Evolutionary conservation across 2,888 invertebrate species (phyloP).

Genomic region (Orthonychiurus folsomi): DNA sequence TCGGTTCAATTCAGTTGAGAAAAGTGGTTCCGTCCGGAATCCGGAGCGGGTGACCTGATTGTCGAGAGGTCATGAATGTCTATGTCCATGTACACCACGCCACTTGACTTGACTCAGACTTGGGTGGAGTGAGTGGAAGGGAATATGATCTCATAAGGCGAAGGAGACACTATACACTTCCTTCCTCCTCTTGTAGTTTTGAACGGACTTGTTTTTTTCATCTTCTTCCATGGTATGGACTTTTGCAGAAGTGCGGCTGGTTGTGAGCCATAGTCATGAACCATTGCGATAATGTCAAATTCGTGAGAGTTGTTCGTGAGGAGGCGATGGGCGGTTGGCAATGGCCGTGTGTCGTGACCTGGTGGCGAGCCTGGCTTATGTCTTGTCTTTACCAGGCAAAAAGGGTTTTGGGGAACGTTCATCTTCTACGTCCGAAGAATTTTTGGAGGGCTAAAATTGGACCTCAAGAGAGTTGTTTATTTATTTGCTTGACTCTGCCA

Average conservation of each 20-base stretch:
- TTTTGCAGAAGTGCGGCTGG: no score
- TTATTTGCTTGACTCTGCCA: not conserved
- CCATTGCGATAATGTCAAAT: constrained; percentile 15
- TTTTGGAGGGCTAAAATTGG: not conserved
- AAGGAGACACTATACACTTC: not conserved
- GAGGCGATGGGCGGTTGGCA: constrained; percentile 6
- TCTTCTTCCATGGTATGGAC: no score
- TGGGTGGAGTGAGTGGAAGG: not conserved
- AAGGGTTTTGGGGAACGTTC: no score
- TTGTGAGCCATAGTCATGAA: not conserved
- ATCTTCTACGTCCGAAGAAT: not conserved
- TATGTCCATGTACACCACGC: no score
- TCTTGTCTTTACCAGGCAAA: not conserved
- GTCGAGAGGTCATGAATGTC: no score
- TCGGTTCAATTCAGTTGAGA: no score
- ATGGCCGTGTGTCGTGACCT: constrained; percentile 13
- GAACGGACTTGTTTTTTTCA: no score
- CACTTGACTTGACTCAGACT: no score
- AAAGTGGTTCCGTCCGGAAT: no score
- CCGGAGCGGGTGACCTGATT: no score
- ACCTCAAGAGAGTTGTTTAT: not conserved
- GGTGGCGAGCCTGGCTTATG: constrained; percentile 8
- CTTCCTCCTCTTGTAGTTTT: not conserved
- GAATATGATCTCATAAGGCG: not conserved
- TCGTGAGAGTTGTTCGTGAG: constrained; percentile 14